Conservation (phyloP, 2,113 vertebrate genomes). For the Monarcha castaneiventris region DNA sequence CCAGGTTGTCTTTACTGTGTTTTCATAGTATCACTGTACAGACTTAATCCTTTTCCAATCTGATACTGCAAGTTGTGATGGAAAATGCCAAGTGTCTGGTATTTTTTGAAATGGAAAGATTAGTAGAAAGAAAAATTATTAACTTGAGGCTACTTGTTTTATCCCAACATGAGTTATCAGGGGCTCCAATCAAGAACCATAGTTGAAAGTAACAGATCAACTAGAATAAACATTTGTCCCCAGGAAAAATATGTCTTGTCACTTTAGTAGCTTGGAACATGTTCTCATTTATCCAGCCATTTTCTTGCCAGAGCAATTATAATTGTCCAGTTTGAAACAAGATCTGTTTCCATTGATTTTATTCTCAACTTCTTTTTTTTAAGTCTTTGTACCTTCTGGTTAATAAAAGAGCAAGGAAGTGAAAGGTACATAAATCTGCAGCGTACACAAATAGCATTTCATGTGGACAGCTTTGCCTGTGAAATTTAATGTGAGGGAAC, state of each 20-base stretch:
- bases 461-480: neutral
- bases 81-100: constrained; percentile 48
- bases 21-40: constrained; percentile 53
- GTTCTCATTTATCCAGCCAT: constrained; percentile 33
- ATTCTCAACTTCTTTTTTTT: neutral
- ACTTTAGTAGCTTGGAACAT: constrained; percentile 7
- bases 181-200: constrained; percentile 31
- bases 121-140: constrained; percentile 48
- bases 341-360: constrained; percentile 23
- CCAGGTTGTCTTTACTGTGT: constrained; percentile 7
- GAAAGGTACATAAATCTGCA: constrained; percentile 26
- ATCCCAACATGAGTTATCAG: constrained; percentile 30
- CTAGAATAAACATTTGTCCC: constrained; percentile 30
- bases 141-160: constrained; percentile 57
- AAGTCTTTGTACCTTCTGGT: neutral
- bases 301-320: constrained; percentile 30
- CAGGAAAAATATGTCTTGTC: constrained; percentile 27
- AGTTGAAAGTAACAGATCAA: constrained; percentile 41
- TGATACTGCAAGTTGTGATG: constrained; percentile 58
- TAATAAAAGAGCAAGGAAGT: constrained; percentile 16
- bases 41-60: constrained; percentile 59
- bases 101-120: constrained; percentile 38
- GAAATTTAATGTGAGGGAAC: neutral
- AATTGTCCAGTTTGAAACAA: neutral
- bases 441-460: neutral